A percentile compares a stretch with the other conserved stretches of the same genome.
Conservation (phyloP, 2,888 invertebrate species). For the Chloromyia formosa region DNA sequence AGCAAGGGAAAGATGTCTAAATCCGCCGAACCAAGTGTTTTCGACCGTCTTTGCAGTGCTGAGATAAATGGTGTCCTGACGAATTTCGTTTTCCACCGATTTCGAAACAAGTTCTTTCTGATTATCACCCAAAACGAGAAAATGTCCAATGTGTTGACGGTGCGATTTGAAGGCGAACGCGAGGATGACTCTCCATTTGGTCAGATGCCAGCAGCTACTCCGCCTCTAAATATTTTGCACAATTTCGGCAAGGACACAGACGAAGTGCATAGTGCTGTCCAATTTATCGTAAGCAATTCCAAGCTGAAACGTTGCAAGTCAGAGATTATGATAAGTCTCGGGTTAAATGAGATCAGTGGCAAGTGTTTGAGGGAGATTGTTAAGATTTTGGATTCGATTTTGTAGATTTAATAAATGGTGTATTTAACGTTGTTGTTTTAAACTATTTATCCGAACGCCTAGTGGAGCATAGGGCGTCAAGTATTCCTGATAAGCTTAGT, state of each 20-base stretch:
- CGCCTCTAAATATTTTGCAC: conserved; percentile 57
- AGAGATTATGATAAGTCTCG: conserved; percentile 58
- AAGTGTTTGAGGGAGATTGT: conserved; percentile 55
- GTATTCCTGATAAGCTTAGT: too few species aligned
- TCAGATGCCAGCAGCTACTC: conserved; percentile 52
- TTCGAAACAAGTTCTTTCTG: conserved; percentile 59
- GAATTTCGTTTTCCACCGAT: conserved; percentile 59
- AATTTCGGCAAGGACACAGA: conserved; percentile 58
- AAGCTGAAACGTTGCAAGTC: conserved; percentile 56
- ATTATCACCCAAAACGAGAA: conserved; percentile 60
- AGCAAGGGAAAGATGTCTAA: too few species aligned
- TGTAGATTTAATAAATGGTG: conserved; percentile 44
- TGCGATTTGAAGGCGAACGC: conserved; percentile 56
- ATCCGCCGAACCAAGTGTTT: conserved; percentile 51
- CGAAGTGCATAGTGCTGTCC: conserved; percentile 58
- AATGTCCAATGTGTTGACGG: conserved; percentile 58
- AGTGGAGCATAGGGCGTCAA: too few species aligned
- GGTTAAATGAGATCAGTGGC: conserved; percentile 56
- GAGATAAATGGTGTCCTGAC: conserved; percentile 56
- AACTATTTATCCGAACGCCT: too few species aligned
- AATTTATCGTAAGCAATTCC: conserved; percentile 59
- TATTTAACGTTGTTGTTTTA: neutral
- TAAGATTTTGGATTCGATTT: conserved; percentile 52
- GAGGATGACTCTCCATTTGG: neutral
- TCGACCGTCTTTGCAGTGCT: conserved; percentile 55